A percentile compares a stretch with the other conserved stretches of the same genome.
Evolutionary conservation across 1,140 invertebrate genomes (phyloP).

Genomic region (Drosophila ironensis): DNA sequence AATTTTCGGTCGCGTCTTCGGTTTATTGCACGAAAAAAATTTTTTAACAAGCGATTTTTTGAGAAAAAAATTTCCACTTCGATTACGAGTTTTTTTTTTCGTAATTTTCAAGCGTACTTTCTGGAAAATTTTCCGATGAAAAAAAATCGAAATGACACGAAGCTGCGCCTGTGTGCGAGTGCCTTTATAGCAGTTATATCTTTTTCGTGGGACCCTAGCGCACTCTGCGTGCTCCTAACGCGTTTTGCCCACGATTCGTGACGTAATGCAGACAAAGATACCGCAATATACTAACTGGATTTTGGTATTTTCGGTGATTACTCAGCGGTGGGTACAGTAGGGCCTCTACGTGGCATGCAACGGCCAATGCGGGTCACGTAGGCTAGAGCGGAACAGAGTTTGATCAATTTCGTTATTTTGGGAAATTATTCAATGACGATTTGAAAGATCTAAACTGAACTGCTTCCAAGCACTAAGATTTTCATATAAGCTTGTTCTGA

Average conservation of each 20-base stretch:
- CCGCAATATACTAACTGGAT: neutral
- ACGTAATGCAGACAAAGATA: neutral
- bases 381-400: no score
- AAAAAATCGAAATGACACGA: constrained; percentile 58
- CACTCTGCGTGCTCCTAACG: constrained; percentile 3
- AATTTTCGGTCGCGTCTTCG: no score
- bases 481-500: no score
- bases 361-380: no score
- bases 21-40: constrained; percentile 5
- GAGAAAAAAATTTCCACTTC: constrained; percentile 39
- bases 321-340: neutral
- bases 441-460: no score
- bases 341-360: no score
- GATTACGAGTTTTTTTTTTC: constrained; percentile 53
- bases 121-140: constrained; percentile 78
- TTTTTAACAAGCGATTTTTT: constrained; percentile 39
- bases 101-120: constrained; percentile 67
- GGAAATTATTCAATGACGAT: no score
- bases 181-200: neutral
- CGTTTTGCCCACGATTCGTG: constrained; percentile 6
- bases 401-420: no score
- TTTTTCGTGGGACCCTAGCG: constrained; percentile 7
- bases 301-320: neutral
- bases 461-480: no score
- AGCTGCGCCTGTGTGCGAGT: constrained; percentile 19